phyloP scores from a whole-genome alignment of 2,888 invertebrate genomes.

The Cylloceria caligata region DNA sequence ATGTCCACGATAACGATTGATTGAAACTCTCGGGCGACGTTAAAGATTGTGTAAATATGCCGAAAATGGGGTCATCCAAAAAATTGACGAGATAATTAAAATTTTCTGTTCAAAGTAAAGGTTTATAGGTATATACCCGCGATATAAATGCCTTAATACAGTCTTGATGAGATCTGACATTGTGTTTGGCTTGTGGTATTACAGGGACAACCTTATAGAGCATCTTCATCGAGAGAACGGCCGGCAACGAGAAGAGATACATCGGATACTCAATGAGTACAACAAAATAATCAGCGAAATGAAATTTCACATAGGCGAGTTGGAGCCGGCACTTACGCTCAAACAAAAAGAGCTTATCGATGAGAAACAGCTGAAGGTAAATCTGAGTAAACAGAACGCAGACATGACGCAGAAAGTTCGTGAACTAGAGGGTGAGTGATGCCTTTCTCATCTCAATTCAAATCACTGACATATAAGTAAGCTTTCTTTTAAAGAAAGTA shows the following conservation, averaged over 20 bases:
- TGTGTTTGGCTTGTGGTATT: too few relatives aligned
- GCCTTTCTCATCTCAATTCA: not conserved
- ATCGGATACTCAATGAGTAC: slow-evolving; percentile 74
- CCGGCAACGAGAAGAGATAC: slow-evolving; percentile 87
- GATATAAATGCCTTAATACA: too few relatives aligned
- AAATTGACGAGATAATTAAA: too few relatives aligned
- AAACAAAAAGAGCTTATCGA: slow-evolving; percentile 87
- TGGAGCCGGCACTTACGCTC: slow-evolving; percentile 79
- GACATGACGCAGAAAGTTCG: slow-evolving; percentile 75
- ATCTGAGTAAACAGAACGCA: slow-evolving; percentile 85
- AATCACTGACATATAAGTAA: not conserved
- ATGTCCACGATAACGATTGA: too few relatives aligned
- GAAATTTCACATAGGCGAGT: slow-evolving; percentile 78
- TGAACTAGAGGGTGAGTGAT: slow-evolving; percentile 76
- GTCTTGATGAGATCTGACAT: too few relatives aligned
- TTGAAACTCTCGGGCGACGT: too few relatives aligned
- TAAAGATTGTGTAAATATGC: too few relatives aligned
- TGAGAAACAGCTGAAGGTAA: slow-evolving; percentile 86
- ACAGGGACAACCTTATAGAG: slow-evolving; percentile 91
- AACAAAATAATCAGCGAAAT: slow-evolving; percentile 78
- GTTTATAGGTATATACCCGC: too few relatives aligned
- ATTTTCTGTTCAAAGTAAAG: too few relatives aligned
- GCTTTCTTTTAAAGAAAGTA: not conserved
- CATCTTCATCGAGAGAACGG: slow-evolving; percentile 92
- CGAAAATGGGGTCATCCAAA: too few relatives aligned